phyloP scores from a whole-genome alignment of 2,888 invertebrate species.

The Onthophagus sagittarius region DNA sequence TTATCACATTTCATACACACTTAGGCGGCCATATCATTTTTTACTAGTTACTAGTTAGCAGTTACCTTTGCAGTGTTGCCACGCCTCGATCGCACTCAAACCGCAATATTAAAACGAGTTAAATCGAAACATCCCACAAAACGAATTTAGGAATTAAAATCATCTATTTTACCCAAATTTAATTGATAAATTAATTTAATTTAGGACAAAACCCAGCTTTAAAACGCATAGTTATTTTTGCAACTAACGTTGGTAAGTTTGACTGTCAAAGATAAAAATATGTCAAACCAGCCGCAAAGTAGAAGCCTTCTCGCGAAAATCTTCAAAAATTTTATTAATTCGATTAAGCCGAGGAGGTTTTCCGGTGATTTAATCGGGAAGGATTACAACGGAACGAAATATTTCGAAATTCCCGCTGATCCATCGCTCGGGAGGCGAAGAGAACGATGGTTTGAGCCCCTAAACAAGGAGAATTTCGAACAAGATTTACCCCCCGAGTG shows the following conservation, averaged over 20 bases:
- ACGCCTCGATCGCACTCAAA: background rate
- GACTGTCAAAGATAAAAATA: constrained; percentile 8
- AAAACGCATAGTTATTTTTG: background rate
- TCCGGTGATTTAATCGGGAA: constrained; percentile 60
- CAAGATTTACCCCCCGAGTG: constrained; percentile 81
- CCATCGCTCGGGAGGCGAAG: constrained; percentile 60
- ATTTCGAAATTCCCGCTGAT: constrained; percentile 72
- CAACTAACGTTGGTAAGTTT: background rate
- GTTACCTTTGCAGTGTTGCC: background rate
- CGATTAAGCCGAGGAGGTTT: constrained; percentile 56
- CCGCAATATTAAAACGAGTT: no score
- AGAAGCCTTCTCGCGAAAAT: constrained; percentile 48
- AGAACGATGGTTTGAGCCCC: constrained; percentile 46
- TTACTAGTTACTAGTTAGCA: background rate
- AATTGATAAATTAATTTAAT: background rate
- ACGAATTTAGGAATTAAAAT: background rate
- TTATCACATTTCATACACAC: background rate
- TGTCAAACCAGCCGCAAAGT: constrained; percentile 28
- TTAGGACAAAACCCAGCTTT: background rate
- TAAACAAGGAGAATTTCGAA: constrained; percentile 60
- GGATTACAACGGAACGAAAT: constrained; percentile 79
- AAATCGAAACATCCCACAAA: background rate
- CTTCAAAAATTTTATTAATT: constrained; percentile 60
- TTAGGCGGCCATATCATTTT: background rate
- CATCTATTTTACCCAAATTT: background rate